Evolutionary conservation across 1,140 invertebrate species (phyloP).

Genomic region (Drosophila watanabei): DNA sequence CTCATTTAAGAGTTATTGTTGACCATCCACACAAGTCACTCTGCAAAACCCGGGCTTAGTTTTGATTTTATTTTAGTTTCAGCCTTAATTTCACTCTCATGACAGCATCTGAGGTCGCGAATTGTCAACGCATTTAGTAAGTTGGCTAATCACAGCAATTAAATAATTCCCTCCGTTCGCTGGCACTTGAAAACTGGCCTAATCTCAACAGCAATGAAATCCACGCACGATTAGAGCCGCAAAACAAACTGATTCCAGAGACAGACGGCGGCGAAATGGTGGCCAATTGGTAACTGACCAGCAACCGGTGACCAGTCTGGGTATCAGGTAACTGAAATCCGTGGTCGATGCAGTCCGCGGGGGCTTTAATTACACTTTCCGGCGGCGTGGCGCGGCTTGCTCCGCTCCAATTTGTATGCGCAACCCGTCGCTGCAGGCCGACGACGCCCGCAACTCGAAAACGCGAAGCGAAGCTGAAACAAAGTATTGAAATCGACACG

Average conservation of each 20-base stretch:
- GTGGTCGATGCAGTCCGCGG: conserved; percentile 43
- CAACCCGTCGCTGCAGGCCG: conserved; percentile 34
- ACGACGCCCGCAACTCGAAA: conserved; percentile 45
- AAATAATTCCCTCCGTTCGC: conserved; percentile 11
- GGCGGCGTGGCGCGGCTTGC: neutral
- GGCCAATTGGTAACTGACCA: conserved; percentile 36
- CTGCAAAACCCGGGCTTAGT: neutral
- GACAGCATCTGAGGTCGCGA: conserved; percentile 27
- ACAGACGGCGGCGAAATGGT: conserved; percentile 28
- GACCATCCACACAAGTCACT: neutral
- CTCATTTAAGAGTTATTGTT: neutral
- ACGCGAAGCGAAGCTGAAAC: conserved; percentile 6
- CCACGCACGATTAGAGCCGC: conserved; percentile 34
- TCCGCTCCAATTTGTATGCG: conserved; percentile 64
- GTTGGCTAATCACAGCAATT: conserved; percentile 37
- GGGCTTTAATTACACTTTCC: conserved; percentile 58
- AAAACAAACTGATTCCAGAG: conserved; percentile 50
- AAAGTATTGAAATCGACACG: conserved; percentile 62
- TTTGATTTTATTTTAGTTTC: neutral
- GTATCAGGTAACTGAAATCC: conserved; percentile 32
- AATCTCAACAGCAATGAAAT: conserved; percentile 25
- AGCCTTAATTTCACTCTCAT: conserved; percentile 47
- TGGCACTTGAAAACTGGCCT: conserved; percentile 24
- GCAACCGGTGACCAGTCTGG: conserved; percentile 7
- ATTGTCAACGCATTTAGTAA: conserved; percentile 6